These are phyloP conservation scores for Noctua pronuba DNA, from an alignment of 2,888 invertebrate genomes.

Conservation along the genomic window DNA sequence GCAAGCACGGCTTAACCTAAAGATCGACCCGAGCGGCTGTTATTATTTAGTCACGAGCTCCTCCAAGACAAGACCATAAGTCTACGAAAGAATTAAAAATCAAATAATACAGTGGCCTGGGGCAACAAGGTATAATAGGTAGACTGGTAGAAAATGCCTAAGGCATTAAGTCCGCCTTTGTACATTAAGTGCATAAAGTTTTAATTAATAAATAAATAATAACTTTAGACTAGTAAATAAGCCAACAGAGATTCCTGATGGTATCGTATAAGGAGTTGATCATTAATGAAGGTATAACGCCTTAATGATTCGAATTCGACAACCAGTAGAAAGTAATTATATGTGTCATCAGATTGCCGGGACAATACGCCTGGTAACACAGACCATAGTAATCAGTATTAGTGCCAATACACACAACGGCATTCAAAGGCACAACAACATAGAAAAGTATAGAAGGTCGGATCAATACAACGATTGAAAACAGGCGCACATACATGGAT, in stretches of 20 bases:
- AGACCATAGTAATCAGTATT: conserved; percentile 33
- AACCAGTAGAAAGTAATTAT: conserved; percentile 17
- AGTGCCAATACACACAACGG: conserved; percentile 23
- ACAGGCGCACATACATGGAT: not conserved
- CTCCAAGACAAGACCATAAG: too few species aligned
- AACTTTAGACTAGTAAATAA: not conserved
- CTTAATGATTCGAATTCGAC: not conserved
- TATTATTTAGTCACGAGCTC: too few species aligned
- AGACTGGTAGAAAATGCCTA: too few species aligned
- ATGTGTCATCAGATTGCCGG: conserved; percentile 9
- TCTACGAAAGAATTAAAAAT: too few species aligned
- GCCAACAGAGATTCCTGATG: not conserved
- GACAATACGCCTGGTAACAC: conserved; percentile 27
- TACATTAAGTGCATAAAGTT: too few species aligned
- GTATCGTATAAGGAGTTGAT: not conserved
- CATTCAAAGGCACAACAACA: not conserved
- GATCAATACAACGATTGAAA: not conserved
- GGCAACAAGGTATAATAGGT: too few species aligned
- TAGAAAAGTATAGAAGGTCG: not conserved
- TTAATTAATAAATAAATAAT: too few species aligned
- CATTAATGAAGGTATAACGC: not conserved
- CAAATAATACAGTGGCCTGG: too few species aligned
- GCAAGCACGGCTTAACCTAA: too few species aligned
- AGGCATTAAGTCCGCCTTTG: too few species aligned
- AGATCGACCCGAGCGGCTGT: too few species aligned